Evolutionary conservation across 2,113 vertebrate genomes (phyloP), one percentile per base, ranked within the genome.

Genomic region (Parus major): DNA sequence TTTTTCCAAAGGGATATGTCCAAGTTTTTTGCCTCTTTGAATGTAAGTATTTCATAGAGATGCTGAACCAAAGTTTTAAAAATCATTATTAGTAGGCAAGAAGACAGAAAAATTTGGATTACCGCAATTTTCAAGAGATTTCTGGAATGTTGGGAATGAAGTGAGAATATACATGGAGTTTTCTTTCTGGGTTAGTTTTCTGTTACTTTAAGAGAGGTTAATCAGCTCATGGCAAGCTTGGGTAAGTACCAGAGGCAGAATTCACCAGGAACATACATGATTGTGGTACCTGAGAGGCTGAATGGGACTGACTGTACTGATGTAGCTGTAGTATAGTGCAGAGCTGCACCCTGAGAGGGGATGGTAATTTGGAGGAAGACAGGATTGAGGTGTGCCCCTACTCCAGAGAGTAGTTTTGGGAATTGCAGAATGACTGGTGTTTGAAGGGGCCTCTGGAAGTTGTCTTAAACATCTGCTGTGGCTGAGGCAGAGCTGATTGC

Each of bases 391-490:
- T 50, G 29, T 71, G 39, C 22, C 19, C 4, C 25, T 55, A 44
- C 59, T n/a, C 19, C 28, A 44, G 46, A 2, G 14, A 52, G 23
- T 49, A 35, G 21, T 28, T 55, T 11, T 39, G 21, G n/a, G 42
- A 56, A 15, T 31, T 79, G 42, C 59, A 53, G 59, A 15, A 15
- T 20, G 11, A 4, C 36, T 44, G 44, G 27, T 47, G 11, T 60
- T 80, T 2, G 3, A 31, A 87, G 64, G 31, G 17, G 22, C 28
- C 12, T 68, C 46, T 78, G 55, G 21, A 65, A 27, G 24, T 29
- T 3, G 1, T 50, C 29, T 60, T 59, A 6, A 0, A 25, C 33
- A 18, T 1, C 7, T 1, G 1, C 7, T 3, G 11, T 25, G 18
- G 14, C 59, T 85, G 46, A 46, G 35, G 31, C 47, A 61, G 60